Evolutionary conservation across 2,113 vertebrate species (phyloP).

Genomic region (Trogon surrucura): DNA sequence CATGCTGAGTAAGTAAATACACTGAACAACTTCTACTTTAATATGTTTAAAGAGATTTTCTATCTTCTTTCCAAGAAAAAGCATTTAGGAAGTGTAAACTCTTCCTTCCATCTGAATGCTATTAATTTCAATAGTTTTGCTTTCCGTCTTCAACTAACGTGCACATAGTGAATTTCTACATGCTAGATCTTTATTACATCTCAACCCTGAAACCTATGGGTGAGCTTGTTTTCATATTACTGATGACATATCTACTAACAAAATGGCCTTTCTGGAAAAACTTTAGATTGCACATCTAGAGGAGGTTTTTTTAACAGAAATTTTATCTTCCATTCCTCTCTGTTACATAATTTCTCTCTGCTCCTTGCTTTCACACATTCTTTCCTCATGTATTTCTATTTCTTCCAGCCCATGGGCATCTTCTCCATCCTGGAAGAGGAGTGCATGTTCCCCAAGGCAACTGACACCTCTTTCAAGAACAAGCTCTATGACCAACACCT

Average conservation of each 20-base stretch:
- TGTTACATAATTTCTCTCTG: background rate
- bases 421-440: conserved; percentile 88
- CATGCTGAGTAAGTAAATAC: background rate
- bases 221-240: background rate
- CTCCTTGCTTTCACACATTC: background rate
- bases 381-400: background rate
- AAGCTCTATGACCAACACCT: conserved; percentile 89
- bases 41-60: background rate
- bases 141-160: background rate
- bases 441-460: conserved; percentile 89
- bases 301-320: rapidly evolving
- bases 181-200: background rate
- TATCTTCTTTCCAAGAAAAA: background rate
- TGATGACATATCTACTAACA: background rate
- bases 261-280: background rate
- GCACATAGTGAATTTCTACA: background rate
- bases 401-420: conserved; percentile 82
- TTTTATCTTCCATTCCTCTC: background rate
- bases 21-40: background rate
- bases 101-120: background rate
- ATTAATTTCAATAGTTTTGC: background rate
- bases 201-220: background rate
- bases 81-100: background rate
- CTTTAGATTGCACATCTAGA: background rate
- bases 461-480: conserved; percentile 85